phyloP scores from a whole-genome alignment of 2,113 vertebrate genomes.

The Ursus arctos region DNA sequence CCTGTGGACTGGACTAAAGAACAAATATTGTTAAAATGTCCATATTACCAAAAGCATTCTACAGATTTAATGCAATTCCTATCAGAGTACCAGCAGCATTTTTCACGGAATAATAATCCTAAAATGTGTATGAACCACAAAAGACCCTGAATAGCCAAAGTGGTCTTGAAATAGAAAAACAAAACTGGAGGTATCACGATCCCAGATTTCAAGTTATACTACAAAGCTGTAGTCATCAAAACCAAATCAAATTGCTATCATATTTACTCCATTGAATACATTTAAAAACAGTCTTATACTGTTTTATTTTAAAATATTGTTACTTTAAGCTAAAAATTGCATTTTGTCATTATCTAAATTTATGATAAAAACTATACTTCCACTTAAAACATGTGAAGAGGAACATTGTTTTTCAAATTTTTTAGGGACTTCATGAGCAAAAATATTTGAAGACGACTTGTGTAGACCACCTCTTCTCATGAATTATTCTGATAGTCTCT shows the following conservation, averaged over 20 bases:
- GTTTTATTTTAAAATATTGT: neutral
- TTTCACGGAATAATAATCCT: neutral
- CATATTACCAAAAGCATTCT: neutral
- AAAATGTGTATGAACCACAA: neutral
- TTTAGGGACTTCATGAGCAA: neutral
- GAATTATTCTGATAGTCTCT: neutral
- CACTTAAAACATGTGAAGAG: neutral
- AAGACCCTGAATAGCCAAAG: neutral
- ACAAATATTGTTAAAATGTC: neutral
- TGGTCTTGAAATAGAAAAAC: neutral
- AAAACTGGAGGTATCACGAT: neutral
- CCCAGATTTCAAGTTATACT: neutral
- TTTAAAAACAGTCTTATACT: neutral
- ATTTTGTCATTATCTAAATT: neutral
- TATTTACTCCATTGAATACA: neutral
- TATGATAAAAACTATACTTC: neutral
- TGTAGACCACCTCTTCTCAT: neutral
- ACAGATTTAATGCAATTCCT: neutral
- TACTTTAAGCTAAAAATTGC: neutral
- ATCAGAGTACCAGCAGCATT: neutral
- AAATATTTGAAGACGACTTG: neutral
- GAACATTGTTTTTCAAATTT: neutral
- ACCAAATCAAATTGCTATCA: neutral
- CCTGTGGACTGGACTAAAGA: neutral
- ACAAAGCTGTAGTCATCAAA: neutral